Base-by-base conservation (phyloP, 2,113 vertebrate genomes). In the Bubalus kerabau region DNA sequence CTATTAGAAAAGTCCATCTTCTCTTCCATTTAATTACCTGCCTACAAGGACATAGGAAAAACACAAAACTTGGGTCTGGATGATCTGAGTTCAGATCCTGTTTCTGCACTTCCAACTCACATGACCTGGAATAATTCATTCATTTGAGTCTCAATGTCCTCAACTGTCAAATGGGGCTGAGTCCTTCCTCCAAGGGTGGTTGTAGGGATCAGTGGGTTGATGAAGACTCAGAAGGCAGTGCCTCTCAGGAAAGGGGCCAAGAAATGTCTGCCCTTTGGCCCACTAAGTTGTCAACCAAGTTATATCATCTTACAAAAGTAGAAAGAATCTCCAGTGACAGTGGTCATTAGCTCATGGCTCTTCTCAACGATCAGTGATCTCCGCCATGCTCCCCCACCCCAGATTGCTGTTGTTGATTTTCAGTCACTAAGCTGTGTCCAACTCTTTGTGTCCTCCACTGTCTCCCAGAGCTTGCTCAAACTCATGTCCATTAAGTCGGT, bases 1-100 rank as follows among this genome's bases (percentile, higher is more conserved):
- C 24, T 67, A 1, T 1, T 0, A 84, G 32, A 59, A 9, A 91
- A 50, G 14, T 21, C 26, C 13, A 23, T 80, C 24, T 43, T 96
- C 74, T 71, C 7, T 28, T 57, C 46, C 56, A 78, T n/a, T 78
- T 62, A 71, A 46, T 82, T 46, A 90, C 67, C 6, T 64, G 83
- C 62, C 59, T 93, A n/a, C 15, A 21, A 94, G 56, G 59, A 90
- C 26, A 30, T 10, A 36, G 10, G 11, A 48, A 32, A 60, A 76
- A 50, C 13, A 46, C n/a, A 28, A 54, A 85, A 88, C 26, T 62
- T 54, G 21, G 21, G n/a, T 78, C 71, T 91, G 76, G 57, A 54
- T 74, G 80, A 91, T 43, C 76, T 83, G 59, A 82, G 32, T 88
- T 93, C 60, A 95, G 48, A 84, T 87, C 28, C 83, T 83, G 60